Conservation (phyloP, 2,888 invertebrate genomes). For the Bellardia bayeri region DNA sequence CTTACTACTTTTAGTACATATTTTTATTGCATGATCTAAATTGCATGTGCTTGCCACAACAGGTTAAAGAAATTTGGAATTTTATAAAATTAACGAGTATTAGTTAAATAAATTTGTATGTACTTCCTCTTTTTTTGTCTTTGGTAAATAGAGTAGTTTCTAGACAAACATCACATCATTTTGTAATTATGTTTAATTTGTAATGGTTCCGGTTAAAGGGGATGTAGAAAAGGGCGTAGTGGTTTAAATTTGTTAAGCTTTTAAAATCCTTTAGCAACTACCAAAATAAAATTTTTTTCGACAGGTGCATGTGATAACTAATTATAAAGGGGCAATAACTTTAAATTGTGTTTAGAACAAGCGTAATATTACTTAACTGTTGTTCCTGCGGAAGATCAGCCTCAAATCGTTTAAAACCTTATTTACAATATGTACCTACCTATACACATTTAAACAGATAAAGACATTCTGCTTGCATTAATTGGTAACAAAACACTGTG, state of each 20-base stretch:
- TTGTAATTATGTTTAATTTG: conserved; percentile 1
- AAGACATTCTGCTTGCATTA: conserved; percentile 44
- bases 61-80: conserved; percentile 21
- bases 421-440: background rate
- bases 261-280: conserved; percentile 9
- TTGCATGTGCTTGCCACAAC: conserved; percentile 62
- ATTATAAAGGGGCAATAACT: conserved; percentile 25
- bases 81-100: conserved; percentile 5
- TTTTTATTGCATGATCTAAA: conserved; percentile 62
- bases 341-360: conserved; percentile 9
- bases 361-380: conserved; percentile 20
- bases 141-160: conserved; percentile 14
- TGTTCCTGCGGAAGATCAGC: conserved; percentile 73
- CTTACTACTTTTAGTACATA: too few species aligned
- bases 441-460: background rate
- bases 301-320: background rate
- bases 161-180: conserved; percentile 20
- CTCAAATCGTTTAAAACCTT: conserved; percentile 51
- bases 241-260: conserved; percentile 20
- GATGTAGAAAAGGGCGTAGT: conserved; percentile 23
- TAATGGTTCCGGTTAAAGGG: conserved; percentile 42
- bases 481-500: conserved; percentile 32
- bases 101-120: background rate
- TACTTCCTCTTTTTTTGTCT: conserved; percentile 52
- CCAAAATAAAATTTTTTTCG: background rate